Percentiles rank a stretch among this genome's conserved stretches.
These are phyloP conservation scores for Siniperca knerii DNA, from an alignment of 2,113 vertebrate genomes.

Conservation along the genomic window DNA sequence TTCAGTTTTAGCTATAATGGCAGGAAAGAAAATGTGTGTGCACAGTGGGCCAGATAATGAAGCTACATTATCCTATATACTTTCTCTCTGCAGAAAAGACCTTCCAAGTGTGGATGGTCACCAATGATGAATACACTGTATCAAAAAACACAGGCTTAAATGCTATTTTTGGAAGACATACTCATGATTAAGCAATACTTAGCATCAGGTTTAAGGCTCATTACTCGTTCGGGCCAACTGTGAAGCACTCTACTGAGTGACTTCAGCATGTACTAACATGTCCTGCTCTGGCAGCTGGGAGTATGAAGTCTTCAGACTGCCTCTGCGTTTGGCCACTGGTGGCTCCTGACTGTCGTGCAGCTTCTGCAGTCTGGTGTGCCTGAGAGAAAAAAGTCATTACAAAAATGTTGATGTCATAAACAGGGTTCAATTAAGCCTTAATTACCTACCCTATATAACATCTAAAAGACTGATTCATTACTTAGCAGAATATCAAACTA, in stretches of 20 bases:
- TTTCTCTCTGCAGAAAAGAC: constrained; percentile 2
- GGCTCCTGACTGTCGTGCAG: constrained; percentile 85
- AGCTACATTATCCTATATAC: neutral
- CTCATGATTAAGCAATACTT: constrained; percentile 25
- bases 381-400: constrained; percentile 60
- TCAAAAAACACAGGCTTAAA: constrained; percentile 21
- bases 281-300: constrained; percentile 88
- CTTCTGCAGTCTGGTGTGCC: constrained; percentile 88
- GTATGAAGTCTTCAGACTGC: constrained; percentile 84
- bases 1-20: neutral
- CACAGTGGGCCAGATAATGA: neutral
- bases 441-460: no score
- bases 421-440: no score
- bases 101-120: neutral
- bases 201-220: constrained; percentile 39
- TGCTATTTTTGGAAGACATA: constrained; percentile 36
- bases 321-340: constrained; percentile 84
- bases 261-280: constrained; percentile 82
- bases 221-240: constrained; percentile 24
- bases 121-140: constrained; percentile 26
- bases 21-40: neutral
- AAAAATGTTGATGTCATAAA: no score
- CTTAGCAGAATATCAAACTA: no score
- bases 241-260: constrained; percentile 1
- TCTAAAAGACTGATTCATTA: no score